These are phyloP conservation scores for Plagodis dolabraria DNA, from an alignment of 2,888 invertebrate genomes.

Conservation along the genomic window DNA sequence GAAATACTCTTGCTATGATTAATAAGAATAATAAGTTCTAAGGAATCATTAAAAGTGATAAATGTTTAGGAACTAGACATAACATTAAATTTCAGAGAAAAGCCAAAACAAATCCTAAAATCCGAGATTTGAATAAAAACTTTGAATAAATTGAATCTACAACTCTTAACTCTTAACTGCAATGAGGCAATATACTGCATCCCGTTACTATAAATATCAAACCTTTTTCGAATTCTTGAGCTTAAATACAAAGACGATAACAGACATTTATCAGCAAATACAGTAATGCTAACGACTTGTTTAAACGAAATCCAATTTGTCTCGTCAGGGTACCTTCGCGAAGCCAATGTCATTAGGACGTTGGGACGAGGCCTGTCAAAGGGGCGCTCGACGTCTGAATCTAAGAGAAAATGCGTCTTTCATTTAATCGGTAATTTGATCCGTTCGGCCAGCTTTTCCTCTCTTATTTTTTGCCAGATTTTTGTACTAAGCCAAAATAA, in stretches of 20 bases:
- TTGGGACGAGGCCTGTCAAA: constrained; percentile 30
- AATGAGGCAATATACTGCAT: no score
- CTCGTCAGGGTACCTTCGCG: constrained; percentile 37
- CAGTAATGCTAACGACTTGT: constrained; percentile 68
- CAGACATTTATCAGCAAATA: neutral
- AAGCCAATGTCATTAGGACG: constrained; percentile 49
- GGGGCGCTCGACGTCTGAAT: constrained; percentile 37
- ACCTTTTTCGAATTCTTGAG: neutral
- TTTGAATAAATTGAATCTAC: no score
- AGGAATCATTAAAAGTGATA: no score
- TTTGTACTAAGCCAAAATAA: constrained; percentile 11
- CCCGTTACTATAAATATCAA: neutral
- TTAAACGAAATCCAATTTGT: constrained; percentile 73
- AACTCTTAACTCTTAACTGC: no score
- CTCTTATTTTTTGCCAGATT: constrained; percentile 27
- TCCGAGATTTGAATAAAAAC: no score
- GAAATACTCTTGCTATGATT: no score
- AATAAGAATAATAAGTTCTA: no score
- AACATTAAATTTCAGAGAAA: no score
- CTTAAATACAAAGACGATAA: neutral
- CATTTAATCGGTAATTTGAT: constrained; percentile 51
- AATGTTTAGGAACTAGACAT: no score
- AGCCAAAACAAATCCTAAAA: no score
- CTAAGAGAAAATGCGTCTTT: constrained; percentile 44
- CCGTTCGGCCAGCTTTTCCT: constrained; percentile 38